Base-by-base conservation (phyloP, 64 coral and sea anemone species). In the Actinia tenebrosa region DNA sequence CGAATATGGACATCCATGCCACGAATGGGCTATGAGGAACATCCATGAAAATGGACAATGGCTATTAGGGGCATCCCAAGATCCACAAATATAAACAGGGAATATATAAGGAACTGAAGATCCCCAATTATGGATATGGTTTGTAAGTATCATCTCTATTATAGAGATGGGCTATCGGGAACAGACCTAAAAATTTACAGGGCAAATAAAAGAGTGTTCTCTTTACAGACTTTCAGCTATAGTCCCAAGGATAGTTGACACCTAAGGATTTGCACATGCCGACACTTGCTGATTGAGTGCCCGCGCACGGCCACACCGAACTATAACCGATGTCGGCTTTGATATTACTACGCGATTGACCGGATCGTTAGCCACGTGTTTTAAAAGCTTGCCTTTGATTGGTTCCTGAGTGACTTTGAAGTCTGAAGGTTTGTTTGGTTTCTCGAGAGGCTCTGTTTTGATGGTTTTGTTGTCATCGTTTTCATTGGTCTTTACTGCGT, bases 271-370 rank as follows among this genome's bases (percentile, higher is more conserved):
- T 81, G 43, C 43, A 79, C 30, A 47, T 4, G 77, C 45, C 13
- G 77, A 37, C 30, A 79, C 44, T 8, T 81, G 44, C 43, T 81
- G 79, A n/a, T 81, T 18, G 42, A 81, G 79, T 81, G 78, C 78
- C 2, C 62, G 22, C 18, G 90, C 75, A 25, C 86, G 90, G 25
- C 90, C 90, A 87, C 90, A 92, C 42, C 53, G 53, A 77, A 87
- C 84, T 53, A 92, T 92, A 55, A 92, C 90, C 6, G 90, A 18
- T 17, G 83, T 85, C 30, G 83, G 83, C 22, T 85, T 85, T 27
- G 83, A 58, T 26, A 85, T 60, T 6, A 85, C 42, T 53, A 85
- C 83, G 18, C 83, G 83, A 43, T 42, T 59, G 16, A 61, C 83
- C 11, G 53, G 25, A 9, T 85, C 83, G 7, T 43, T 22, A 2